These are phyloP conservation scores for Sabatieria punctata DNA, from an alignment of 2,888 invertebrate genomes.

Conservation along the genomic window DNA sequence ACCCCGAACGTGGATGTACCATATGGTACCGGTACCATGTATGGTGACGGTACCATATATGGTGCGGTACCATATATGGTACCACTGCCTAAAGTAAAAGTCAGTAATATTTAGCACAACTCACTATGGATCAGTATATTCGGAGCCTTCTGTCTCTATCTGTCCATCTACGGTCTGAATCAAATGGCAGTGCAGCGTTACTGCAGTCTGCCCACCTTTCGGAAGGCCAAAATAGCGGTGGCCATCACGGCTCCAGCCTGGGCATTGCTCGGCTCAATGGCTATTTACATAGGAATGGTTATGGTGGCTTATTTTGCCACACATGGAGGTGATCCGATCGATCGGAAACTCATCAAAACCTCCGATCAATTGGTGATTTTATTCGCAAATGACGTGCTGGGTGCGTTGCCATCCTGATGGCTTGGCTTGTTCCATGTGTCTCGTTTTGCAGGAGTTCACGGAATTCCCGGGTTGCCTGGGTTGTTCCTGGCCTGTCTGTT, in stretches of 20 bases:
- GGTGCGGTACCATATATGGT: no score
- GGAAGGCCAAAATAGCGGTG: background rate
- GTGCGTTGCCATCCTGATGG: background rate
- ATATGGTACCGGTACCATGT: no score
- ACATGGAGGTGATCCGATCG: conserved; percentile 4
- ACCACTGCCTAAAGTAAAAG: no score
- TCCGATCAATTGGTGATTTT: conserved; percentile 9
- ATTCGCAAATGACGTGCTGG: conserved; percentile 1
- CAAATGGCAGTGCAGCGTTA: no score
- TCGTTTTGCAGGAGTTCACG: conserved; percentile 9
- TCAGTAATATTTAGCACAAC: no score
- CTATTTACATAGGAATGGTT: conserved; percentile 7
- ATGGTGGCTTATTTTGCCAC: conserved; percentile 10
- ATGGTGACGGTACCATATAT: no score
- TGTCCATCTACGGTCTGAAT: conserved; percentile 1
- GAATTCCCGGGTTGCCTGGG: conserved; percentile 18
- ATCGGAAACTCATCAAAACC: background rate
- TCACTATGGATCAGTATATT: conserved; percentile 3
- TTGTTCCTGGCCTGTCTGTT: no score
- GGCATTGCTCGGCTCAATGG: background rate
- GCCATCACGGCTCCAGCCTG: background rate
- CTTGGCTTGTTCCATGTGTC: background rate
- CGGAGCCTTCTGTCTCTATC: background rate
- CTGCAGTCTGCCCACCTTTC: background rate
- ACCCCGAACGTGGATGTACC: no score